Conservation (phyloP, 2,888 invertebrate species). For the Agrotis clavis region DNA sequence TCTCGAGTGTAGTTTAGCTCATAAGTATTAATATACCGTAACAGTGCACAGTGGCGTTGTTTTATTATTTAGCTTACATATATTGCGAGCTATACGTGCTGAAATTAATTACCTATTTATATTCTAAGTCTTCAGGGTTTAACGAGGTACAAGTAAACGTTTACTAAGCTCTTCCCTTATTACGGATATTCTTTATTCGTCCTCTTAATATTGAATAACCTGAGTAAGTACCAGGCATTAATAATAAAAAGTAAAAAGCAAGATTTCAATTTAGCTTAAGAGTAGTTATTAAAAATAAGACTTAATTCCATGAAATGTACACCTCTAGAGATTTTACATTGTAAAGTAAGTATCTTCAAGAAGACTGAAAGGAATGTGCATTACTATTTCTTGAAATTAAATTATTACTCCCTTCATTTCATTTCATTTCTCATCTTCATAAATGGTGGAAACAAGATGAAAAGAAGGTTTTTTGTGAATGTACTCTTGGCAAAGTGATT, state of each 20-base stretch:
- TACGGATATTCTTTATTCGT: not conserved
- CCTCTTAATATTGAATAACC: slow-evolving; percentile 20
- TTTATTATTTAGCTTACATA: slow-evolving; percentile 11
- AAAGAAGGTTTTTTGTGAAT: not conserved
- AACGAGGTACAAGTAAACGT: not conserved
- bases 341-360: slow-evolving; percentile 14
- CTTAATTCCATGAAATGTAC: not conserved
- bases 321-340: slow-evolving; percentile 4
- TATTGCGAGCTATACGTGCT: slow-evolving; percentile 17
- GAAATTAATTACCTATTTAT: slow-evolving; percentile 21
- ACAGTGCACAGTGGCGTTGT: slow-evolving; percentile 17
- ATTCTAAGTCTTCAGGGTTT: not conserved
- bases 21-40: slow-evolving; percentile 30
- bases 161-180: not conserved
- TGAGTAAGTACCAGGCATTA: not conserved
- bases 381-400: slow-evolving; percentile 13
- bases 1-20: no score
- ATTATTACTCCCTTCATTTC: slow-evolving; percentile 12
- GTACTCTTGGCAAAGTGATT: not conserved
- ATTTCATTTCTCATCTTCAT: not conserved
- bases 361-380: slow-evolving; percentile 9
- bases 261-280: not conserved
- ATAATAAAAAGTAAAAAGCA: not conserved
- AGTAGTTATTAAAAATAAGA: slow-evolving; percentile 36
- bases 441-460: not conserved